Evolutionary conservation across 2,113 vertebrate species (phyloP).

Genomic region (Promerops cafer): DNA sequence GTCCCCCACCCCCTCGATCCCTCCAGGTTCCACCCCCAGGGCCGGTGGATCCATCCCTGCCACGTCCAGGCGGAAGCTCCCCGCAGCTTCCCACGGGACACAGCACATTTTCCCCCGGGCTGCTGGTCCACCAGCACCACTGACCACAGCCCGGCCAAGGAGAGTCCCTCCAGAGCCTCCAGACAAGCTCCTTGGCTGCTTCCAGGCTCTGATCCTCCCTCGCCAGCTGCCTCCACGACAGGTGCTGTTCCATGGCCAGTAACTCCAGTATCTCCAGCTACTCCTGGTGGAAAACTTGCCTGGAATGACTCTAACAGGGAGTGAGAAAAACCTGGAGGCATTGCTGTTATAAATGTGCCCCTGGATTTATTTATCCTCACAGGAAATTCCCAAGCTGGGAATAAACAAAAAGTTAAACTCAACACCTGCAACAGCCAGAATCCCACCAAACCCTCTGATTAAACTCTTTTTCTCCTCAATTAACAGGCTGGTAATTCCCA

Average conservation of each 20-base stretch:
- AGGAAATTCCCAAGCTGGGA: not conserved
- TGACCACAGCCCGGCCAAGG: not conserved
- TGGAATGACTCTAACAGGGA: not conserved
- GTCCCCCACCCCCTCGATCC: not conserved
- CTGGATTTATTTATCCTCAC: not conserved
- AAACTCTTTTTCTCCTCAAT: not conserved
- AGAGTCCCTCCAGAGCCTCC: not conserved
- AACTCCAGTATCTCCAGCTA: not conserved
- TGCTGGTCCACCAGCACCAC: accelerated
- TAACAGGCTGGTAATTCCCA: not conserved
- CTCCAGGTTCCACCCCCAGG: accelerated
- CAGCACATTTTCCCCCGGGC: not conserved
- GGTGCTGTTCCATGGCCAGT: not conserved
- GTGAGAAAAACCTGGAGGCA: not conserved
- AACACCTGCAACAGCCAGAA: not conserved
- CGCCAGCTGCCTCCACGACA: not conserved
- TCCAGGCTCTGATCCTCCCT: not conserved
- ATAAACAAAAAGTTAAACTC: not conserved
- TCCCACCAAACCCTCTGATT: not conserved
- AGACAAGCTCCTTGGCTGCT: not conserved
- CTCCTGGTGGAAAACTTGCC: not conserved
- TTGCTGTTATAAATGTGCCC: accelerated
- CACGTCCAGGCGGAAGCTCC: not conserved
- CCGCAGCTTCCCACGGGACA: not conserved
- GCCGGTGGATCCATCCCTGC: not conserved